Evolutionary conservation across 30 jellyfish, hydroid and myxozoan genomes (phyloP).

Genomic region (Hydractinia symbiolongicarpus): DNA sequence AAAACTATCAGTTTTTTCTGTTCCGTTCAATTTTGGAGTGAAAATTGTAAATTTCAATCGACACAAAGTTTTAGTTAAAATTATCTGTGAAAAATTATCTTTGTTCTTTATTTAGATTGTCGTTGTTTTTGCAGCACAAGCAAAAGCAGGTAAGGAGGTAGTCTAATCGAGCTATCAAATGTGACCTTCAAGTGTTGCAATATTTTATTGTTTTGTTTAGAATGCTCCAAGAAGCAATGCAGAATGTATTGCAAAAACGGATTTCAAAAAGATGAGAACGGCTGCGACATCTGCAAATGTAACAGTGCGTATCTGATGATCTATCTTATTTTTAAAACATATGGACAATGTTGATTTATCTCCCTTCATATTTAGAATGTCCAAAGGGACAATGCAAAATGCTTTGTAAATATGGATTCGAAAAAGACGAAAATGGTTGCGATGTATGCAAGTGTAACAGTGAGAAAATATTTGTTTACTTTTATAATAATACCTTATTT

Average conservation of each 20-base stretch:
- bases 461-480: not conserved
- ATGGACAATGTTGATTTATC: too few relatives aligned
- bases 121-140: too few relatives aligned
- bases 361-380: constrained; percentile 11
- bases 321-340: too few relatives aligned
- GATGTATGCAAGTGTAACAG: constrained; percentile 23
- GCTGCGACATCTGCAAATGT: not conserved
- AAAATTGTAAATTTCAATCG: too few relatives aligned
- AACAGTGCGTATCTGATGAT: not conserved
- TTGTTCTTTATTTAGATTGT: too few relatives aligned
- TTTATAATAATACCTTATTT: not conserved
- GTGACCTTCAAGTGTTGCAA: too few relatives aligned
- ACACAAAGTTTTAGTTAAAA: too few relatives aligned
- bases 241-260: not conserved
- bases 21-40: too few relatives aligned
- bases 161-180: too few relatives aligned
- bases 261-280: not conserved
- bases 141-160: too few relatives aligned
- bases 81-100: too few relatives aligned
- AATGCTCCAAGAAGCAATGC: not conserved
- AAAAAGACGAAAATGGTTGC: constrained; percentile 36
- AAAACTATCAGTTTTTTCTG: too few relatives aligned
- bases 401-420: constrained; percentile 25
- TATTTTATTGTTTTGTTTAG: not conserved
- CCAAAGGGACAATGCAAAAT: constrained; percentile 22